These are phyloP conservation scores for Cathartes aura DNA, from an alignment of 2,113 vertebrate genomes.

Conservation along the genomic window DNA sequence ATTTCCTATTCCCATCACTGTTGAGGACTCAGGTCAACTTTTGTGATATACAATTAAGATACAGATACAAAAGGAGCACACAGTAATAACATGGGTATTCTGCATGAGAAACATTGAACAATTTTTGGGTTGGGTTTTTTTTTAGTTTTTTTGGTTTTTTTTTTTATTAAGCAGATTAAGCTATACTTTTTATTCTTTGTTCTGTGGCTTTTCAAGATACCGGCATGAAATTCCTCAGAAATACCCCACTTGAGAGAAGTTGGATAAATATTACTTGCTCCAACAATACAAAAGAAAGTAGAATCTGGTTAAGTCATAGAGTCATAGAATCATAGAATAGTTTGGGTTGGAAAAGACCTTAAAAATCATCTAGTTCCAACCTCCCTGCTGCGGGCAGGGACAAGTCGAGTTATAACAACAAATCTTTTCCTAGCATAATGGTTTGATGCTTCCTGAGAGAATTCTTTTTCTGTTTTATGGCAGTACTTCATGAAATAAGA, in stretches of 20 bases:
- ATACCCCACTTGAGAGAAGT: accelerated
- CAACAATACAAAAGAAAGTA: not conserved
- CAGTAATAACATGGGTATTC: not conserved
- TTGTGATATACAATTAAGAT: not conserved
- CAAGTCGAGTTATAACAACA: not conserved
- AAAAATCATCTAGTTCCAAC: too few relatives aligned
- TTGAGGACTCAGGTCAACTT: not conserved
- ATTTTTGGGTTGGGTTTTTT: not conserved
- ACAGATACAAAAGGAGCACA: not conserved
- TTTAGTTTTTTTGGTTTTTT: not conserved
- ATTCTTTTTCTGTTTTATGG: not conserved
- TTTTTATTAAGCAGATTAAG: not conserved
- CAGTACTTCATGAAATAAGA: not conserved
- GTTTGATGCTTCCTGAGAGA: not conserved
- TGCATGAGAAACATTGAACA: not conserved
- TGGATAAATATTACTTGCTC: not conserved
- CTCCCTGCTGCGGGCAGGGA: too few relatives aligned
- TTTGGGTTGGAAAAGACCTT: too few relatives aligned
- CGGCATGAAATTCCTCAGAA: not conserved
- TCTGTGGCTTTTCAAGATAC: not conserved
- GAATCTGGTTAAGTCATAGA: not conserved
- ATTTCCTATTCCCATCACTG: not conserved
- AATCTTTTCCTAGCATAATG: not conserved
- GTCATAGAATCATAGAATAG: too few relatives aligned
- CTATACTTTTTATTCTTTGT: not conserved